phyloP scores from a whole-genome alignment of 2,113 vertebrate genomes.

The Leuciscus idus region DNA sequence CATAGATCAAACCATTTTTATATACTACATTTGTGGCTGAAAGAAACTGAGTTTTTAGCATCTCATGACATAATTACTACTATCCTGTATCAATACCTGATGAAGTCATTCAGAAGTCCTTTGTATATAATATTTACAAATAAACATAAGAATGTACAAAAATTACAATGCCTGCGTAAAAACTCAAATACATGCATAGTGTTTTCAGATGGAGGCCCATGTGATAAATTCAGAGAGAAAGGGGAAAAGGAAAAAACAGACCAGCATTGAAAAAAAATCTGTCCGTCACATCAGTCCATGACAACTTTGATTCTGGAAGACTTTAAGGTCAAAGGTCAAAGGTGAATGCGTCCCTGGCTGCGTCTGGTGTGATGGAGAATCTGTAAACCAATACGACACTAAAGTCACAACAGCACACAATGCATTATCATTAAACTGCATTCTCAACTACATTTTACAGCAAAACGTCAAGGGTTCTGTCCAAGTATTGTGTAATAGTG shows the following conservation, averaged over 20 bases:
- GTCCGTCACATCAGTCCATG: not conserved
- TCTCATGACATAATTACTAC: not conserved
- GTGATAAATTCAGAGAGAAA: not conserved
- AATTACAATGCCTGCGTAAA: not conserved
- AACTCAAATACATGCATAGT: conserved; percentile 19
- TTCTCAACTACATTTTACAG: not conserved
- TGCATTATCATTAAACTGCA: not conserved
- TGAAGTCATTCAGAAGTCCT: not conserved
- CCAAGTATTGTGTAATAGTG: not conserved
- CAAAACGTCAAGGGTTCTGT: not conserved
- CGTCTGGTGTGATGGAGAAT: conserved; percentile 59
- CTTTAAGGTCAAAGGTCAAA: conserved; percentile 54
- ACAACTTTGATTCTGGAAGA: conserved; percentile 35
- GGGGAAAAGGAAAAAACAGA: not conserved
- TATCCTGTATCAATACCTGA: not conserved
- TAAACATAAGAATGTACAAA: not conserved
- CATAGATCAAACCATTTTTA: conserved; percentile 4
- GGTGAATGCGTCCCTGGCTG: conserved; percentile 63
- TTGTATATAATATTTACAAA: conserved; percentile 13
- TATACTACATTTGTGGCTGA: not conserved
- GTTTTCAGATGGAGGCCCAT: not conserved
- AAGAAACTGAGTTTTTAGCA: not conserved
- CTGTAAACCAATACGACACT: conserved; percentile 61
- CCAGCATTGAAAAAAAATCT: conserved; percentile 2
- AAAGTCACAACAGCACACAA: conserved; percentile 21